These are phyloP conservation scores for Acanthornis magna DNA, from an alignment of 2,797 vertebrate species.

Conservation along the genomic window DNA sequence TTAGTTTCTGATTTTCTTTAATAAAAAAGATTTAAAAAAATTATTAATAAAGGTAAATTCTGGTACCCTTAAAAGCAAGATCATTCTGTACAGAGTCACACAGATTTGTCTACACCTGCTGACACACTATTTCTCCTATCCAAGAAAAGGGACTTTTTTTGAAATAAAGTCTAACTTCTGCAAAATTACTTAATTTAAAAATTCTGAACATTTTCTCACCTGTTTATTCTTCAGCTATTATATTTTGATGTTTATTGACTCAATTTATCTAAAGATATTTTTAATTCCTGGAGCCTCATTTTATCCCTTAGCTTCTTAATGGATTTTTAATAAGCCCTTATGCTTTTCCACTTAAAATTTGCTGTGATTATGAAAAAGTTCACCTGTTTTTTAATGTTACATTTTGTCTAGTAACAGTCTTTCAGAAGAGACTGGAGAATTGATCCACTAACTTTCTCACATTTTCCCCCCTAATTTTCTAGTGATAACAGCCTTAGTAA, in stretches of 20 bases:
- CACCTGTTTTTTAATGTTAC: neutral
- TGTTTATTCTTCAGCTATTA: neutral
- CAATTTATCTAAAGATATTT: neutral
- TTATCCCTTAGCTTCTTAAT: neutral
- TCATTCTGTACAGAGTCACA: neutral
- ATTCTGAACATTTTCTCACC: neutral
- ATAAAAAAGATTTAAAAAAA: rapidly evolving
- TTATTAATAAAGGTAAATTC: neutral
- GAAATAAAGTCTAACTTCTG: neutral
- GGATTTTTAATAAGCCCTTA: neutral
- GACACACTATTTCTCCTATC: neutral
- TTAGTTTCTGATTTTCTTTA: neutral
- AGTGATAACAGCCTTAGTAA: neutral
- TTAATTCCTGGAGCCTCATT: neutral
- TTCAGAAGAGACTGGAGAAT: neutral
- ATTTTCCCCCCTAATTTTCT: neutral
- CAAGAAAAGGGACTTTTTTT: neutral
- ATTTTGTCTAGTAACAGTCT: neutral
- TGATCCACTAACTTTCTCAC: neutral
- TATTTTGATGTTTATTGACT: neutral
- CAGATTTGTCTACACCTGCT: neutral
- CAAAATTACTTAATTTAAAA: neutral
- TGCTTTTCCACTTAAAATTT: neutral
- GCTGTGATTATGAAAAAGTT: neutral
- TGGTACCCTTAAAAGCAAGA: neutral